Evolutionary conservation across 2,113 vertebrate genomes (phyloP).

Genomic region (Asarcornis scutulata): DNA sequence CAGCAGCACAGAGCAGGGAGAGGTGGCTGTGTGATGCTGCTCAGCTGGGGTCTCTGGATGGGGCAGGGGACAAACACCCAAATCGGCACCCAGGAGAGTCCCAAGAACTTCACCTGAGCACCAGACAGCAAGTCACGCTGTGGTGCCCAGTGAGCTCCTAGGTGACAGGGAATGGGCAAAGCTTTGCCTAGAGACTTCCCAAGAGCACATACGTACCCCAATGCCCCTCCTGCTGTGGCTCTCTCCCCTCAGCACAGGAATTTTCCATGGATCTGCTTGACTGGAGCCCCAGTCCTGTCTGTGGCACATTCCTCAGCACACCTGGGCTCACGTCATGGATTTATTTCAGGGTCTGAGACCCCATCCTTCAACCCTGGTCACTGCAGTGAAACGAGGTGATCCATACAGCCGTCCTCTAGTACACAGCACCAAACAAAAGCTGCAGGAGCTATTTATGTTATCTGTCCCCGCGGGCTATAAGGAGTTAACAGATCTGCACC

Average conservation of each 20-base stretch:
- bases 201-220: neutral
- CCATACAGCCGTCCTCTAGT: accelerated
- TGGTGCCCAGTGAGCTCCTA: neutral
- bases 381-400: neutral
- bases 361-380: neutral
- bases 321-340: neutral
- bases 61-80: neutral
- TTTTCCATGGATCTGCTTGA: neutral
- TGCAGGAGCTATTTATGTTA: accelerated
- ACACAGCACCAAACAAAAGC: neutral
- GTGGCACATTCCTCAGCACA: neutral
- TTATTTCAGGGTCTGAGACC: neutral
- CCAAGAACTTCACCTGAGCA: neutral
- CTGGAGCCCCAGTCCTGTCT: neutral
- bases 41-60: neutral
- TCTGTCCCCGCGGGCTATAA: neutral
- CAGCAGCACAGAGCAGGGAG: neutral
- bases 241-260: neutral
- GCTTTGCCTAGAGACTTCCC: neutral
- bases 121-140: neutral
- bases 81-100: neutral
- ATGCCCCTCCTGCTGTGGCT: neutral
- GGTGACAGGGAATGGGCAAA: neutral
- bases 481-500: slow-evolving; percentile 10
- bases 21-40: neutral